These are phyloP conservation scores for Tetraneura akinire DNA, from an alignment of 1,140 invertebrate genomes.

Conservation along the genomic window DNA sequence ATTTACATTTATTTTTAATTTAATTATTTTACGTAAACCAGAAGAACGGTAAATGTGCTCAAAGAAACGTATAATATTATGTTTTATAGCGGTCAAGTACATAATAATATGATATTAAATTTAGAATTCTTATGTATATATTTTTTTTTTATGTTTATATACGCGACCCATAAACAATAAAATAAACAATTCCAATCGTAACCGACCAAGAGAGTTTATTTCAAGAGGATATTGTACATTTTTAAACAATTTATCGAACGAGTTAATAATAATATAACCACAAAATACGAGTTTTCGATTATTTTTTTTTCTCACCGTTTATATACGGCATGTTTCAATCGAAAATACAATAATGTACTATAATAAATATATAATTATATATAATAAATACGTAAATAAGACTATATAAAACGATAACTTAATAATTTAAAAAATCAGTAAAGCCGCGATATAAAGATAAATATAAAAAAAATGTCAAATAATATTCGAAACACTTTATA, in stretches of 20 bases:
- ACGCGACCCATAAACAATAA: background rate
- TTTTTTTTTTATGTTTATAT: background rate
- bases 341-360: background rate
- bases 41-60: background rate
- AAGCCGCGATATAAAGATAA: background rate
- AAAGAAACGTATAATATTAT: background rate
- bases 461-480: slow-evolving; percentile 12
- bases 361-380: background rate
- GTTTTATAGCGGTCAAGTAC: background rate
- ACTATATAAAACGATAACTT: slow-evolving; percentile 8
- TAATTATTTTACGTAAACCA: background rate
- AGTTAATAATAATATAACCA: background rate
- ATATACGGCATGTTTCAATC: background rate
- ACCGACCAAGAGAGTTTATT: slow-evolving; percentile 30
- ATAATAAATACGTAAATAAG: background rate
- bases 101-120: no score
- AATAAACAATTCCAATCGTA: slow-evolving; percentile 6
- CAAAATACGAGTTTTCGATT: background rate
- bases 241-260: slow-evolving; percentile 1
- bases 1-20: background rate
- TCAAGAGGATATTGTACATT: background rate
- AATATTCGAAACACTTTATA: background rate
- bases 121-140: background rate
- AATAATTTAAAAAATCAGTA: background rate
- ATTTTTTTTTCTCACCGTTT: background rate